Evolutionary conservation across 2,113 vertebrate genomes (phyloP).

Genomic region (Propithecus coquereli): DNA sequence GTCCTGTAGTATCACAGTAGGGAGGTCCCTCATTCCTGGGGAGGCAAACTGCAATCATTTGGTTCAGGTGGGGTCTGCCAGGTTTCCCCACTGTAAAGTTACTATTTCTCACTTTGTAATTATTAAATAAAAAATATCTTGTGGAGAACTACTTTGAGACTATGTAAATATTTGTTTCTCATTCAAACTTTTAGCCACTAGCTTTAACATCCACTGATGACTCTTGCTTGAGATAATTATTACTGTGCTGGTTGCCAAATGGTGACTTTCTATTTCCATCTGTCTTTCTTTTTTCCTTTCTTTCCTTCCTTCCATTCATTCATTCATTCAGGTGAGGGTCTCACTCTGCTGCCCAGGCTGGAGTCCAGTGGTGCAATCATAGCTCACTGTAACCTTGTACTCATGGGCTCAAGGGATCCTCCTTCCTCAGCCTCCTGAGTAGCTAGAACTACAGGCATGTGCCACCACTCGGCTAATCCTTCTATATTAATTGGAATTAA

Average conservation of each 20-base stretch:
- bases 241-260: background rate
- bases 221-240: background rate
- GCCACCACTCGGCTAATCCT: background rate
- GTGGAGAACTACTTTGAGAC: background rate
- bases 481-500: background rate
- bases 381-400: too few species aligned
- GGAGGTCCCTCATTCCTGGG: background rate
- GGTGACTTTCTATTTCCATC: background rate
- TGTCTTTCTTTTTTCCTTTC: background rate
- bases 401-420: too few species aligned
- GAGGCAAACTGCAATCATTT: background rate
- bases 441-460: too few species aligned
- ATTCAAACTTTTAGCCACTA: background rate
- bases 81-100: background rate
- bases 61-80: background rate
- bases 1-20: too few species aligned
- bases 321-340: background rate
- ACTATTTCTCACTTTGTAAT: background rate
- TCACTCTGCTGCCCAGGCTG: background rate
- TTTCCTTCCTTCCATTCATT: background rate
- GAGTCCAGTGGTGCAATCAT: background rate
- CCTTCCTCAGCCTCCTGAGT: too few species aligned
- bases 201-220: background rate
- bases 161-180: background rate
- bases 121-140: background rate